These are phyloP conservation scores for Xenopus laevis DNA, from an alignment of 2,113 vertebrate species.

Conservation along the genomic window DNA sequence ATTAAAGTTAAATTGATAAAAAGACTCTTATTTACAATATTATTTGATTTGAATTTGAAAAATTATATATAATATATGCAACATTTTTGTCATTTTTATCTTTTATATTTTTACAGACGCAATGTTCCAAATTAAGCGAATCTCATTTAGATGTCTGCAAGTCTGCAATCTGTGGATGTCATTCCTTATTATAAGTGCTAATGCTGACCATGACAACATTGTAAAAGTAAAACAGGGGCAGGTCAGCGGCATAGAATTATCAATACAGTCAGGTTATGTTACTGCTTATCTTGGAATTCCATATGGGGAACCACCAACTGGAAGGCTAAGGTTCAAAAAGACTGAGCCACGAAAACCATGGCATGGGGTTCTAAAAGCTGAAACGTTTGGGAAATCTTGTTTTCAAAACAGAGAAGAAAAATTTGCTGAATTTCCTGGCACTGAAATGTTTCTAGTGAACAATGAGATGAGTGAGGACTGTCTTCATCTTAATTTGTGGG, in stretches of 20 bases:
- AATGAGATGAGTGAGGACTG: constrained; percentile 68
- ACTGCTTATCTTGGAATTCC: constrained; percentile 48
- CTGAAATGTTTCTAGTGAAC: constrained; percentile 67
- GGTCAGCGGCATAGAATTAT: constrained; percentile 57
- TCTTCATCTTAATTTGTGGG: constrained; percentile 71
- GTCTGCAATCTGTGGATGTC: not conserved
- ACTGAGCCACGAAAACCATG: constrained; percentile 44
- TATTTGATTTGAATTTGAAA: too few relatives aligned
- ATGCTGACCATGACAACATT: constrained; percentile 47
- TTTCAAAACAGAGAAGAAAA: constrained; percentile 23
- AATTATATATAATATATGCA: too few relatives aligned
- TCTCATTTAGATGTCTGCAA: too few relatives aligned
- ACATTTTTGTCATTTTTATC: too few relatives aligned
- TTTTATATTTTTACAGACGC: too few relatives aligned
- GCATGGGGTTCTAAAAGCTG: constrained; percentile 36
- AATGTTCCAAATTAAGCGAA: too few relatives aligned
- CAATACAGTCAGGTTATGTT: constrained; percentile 32
- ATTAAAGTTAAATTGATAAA: too few relatives aligned
- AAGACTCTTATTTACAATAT: too few relatives aligned
- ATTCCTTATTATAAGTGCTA: not conserved
- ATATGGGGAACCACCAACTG: constrained; percentile 44
- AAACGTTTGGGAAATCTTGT: constrained; percentile 39
- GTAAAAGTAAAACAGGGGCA: constrained; percentile 57
- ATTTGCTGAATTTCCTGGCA: constrained; percentile 52
- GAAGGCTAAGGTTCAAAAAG: constrained; percentile 42